Conservation (phyloP, 2,888 invertebrate genomes). For the Hedya salicella region DNA sequence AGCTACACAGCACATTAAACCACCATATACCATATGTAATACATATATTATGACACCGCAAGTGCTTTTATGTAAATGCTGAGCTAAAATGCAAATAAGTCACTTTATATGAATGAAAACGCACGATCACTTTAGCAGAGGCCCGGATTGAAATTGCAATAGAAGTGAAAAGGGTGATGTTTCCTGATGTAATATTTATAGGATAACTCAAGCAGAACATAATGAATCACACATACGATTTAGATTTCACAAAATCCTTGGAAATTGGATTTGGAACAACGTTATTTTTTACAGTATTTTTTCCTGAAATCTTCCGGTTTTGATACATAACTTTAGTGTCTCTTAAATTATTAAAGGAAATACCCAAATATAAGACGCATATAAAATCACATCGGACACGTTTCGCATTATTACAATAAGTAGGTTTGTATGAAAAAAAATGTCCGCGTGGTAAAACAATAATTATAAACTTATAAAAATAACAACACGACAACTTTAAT, state of each 20-base stretch:
- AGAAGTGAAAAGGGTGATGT: constrained; percentile 16
- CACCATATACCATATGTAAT: constrained; percentile 12
- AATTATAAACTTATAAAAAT: no score
- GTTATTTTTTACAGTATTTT: no score
- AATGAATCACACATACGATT: constrained; percentile 1
- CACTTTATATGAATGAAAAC: constrained; percentile 41
- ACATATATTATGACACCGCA: constrained; percentile 26
- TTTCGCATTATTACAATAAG: no score
- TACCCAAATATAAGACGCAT: no score
- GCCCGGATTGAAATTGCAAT: constrained; percentile 15
- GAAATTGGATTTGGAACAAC: background rate
- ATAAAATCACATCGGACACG: no score
- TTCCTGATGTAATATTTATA: constrained; percentile 25
- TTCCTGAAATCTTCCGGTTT: no score
- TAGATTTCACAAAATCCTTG: background rate
- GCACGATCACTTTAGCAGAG: constrained; percentile 33
- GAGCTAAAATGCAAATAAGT: constrained; percentile 39
- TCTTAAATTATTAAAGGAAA: no score
- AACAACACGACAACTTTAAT: no score
- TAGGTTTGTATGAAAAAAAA: no score
- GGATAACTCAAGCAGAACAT: constrained; percentile 6
- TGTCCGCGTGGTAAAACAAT: no score
- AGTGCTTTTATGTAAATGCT: constrained; percentile 38
- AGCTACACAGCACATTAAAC: constrained; percentile 13
- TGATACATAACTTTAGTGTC: no score